Percentiles rank a stretch among this genome's conserved stretches.
Evolutionary conservation across 2,113 vertebrate genomes (phyloP).

Genomic region (Crotalus tigris): DNA sequence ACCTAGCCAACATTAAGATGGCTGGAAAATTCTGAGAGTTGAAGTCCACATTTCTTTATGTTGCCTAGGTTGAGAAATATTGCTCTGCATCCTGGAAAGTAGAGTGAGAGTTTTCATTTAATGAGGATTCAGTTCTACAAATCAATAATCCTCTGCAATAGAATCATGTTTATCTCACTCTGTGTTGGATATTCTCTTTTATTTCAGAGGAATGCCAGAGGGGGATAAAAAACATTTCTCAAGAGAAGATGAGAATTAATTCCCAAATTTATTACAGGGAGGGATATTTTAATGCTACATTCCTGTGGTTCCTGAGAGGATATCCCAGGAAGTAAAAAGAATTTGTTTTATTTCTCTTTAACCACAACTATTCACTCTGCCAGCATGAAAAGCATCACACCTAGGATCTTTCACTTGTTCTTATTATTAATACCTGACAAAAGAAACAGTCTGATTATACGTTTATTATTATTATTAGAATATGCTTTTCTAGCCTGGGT

Average conservation of each 20-base stretch:
- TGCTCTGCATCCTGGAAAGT: neutral
- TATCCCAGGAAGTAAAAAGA: neutral
- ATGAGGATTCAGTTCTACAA: neutral
- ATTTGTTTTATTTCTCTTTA: neutral
- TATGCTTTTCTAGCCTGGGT: neutral
- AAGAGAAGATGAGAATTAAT: neutral
- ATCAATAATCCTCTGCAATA: neutral
- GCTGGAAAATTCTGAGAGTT: neutral
- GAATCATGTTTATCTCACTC: neutral
- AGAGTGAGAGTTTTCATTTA: neutral
- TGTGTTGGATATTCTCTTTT: neutral
- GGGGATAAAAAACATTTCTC: neutral
- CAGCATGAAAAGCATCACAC: neutral
- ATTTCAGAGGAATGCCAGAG: neutral
- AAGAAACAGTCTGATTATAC: too few species aligned
- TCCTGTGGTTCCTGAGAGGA: neutral
- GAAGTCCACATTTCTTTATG: neutral
- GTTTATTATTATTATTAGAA: neutral
- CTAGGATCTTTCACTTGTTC: neutral
- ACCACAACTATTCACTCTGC: neutral
- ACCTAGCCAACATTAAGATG: neutral
- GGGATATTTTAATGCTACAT: neutral
- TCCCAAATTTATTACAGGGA: neutral
- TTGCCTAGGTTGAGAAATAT: neutral
- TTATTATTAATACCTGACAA: neutral